phyloP scores from a whole-genome alignment of 2,888 invertebrate species.

The Uropetala carovei region DNA sequence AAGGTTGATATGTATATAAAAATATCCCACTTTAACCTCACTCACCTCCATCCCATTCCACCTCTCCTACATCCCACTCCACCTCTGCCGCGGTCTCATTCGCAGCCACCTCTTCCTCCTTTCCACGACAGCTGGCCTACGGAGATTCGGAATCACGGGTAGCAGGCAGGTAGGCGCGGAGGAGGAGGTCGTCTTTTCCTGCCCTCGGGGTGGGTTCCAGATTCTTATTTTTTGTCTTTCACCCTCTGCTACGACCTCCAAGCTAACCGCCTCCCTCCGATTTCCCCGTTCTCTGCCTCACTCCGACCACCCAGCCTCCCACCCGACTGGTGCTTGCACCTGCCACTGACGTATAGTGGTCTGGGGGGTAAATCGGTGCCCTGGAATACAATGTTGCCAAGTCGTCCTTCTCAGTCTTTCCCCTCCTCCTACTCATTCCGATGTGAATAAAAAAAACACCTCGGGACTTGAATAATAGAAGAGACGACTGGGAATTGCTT shows the following conservation, averaged over 20 bases:
- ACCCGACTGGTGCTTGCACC: conserved; percentile 49
- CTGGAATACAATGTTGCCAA: conserved; percentile 55
- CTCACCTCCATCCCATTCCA: neutral
- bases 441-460: conserved; percentile 42
- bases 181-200: conserved; percentile 32
- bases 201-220: conserved; percentile 44
- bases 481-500: conserved; percentile 34
- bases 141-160: conserved; percentile 53
- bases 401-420: neutral
- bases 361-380: conserved; percentile 31
- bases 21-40: too few relatives aligned
- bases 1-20: too few relatives aligned
- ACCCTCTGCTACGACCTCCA: conserved; percentile 41
- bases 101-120: neutral
- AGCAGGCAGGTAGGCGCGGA: conserved; percentile 6
- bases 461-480: conserved; percentile 55
- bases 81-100: neutral
- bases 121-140: conserved; percentile 54
- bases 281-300: neutral
- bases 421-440: conserved; percentile 28
- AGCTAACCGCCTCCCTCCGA: conserved; percentile 47
- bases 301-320: conserved; percentile 47
- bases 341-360: conserved; percentile 61
- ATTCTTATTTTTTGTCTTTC: conserved; percentile 25
- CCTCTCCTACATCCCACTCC: neutral